These are phyloP conservation scores for Rhingia rostrata DNA, from an alignment of 2,888 invertebrate species.

Conservation along the genomic window DNA sequence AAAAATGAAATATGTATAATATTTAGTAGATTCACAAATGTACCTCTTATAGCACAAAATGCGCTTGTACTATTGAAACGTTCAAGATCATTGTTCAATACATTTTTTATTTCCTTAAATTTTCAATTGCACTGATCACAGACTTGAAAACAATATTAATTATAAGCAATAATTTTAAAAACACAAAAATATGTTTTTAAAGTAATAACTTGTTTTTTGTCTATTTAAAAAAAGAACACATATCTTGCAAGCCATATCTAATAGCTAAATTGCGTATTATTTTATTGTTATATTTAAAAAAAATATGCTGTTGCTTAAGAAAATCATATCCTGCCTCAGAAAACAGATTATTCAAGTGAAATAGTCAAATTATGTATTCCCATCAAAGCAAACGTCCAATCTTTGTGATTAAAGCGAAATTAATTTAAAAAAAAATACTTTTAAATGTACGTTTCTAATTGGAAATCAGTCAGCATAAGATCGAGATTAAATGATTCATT, in stretches of 20 bases:
- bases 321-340: no score
- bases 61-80: slow-evolving; percentile 9
- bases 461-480: no score
- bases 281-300: not conserved
- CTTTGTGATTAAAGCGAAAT: no score
- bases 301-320: not conserved
- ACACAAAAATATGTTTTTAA: not conserved
- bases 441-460: no score
- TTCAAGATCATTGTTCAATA: slow-evolving; percentile 3
- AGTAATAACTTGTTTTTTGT: not conserved
- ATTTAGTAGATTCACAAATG: slow-evolving; percentile 47
- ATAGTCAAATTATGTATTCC: no score
- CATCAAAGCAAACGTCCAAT: no score
- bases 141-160: not conserved
- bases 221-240: slow-evolving; percentile 20
- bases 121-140: slow-evolving; percentile 6
- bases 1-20: slow-evolving; percentile 15
- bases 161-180: slow-evolving; percentile 15
- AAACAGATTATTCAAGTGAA: no score
- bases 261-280: slow-evolving; percentile 1
- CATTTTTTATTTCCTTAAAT: not conserved
- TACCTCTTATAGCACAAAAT: slow-evolving; percentile 53
- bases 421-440: no score
- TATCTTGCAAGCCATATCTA: slow-evolving; percentile 57
- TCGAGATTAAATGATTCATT: no score